Percentiles rank a stretch among this genome's conserved stretches.
Conservation (phyloP, 2,797 vertebrate genomes). For the Enteromius unitaeniatus region DNA sequence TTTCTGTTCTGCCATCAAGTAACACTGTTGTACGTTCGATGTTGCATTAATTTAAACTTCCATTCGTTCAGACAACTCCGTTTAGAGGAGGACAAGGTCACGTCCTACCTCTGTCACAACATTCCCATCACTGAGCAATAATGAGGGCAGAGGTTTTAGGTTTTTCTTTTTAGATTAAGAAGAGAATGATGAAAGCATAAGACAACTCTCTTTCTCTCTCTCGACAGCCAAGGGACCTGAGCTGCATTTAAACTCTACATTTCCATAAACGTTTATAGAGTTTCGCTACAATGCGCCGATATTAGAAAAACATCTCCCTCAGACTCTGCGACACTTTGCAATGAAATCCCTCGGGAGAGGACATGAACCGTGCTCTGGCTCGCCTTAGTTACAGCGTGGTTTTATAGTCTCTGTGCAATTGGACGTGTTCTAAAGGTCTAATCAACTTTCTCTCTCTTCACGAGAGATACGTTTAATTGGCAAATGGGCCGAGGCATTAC, state of each 20-base stretch:
- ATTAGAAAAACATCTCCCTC: conserved; percentile 56
- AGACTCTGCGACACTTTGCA: conserved; percentile 35
- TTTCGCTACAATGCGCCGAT: conserved; percentile 49
- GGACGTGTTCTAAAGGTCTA: conserved; percentile 45
- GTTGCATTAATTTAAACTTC: conserved; percentile 51
- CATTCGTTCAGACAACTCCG: conserved; percentile 37
- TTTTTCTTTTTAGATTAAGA: background rate
- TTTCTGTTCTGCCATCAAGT: conserved; percentile 30
- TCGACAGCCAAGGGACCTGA: conserved; percentile 10
- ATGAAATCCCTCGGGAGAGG: conserved; percentile 53
- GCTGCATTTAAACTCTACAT: conserved; percentile 56
- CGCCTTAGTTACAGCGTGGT: conserved; percentile 48
- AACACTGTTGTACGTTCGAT: conserved; percentile 35
- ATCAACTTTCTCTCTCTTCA: conserved; percentile 45
- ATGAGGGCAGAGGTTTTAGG: conserved; percentile 4
- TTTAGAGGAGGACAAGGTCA: background rate
- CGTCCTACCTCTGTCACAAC: conserved; percentile 6
- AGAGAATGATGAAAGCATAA: conserved; percentile 18
- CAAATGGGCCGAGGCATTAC: conserved; percentile 33
- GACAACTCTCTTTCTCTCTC: conserved; percentile 27
- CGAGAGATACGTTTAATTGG: conserved; percentile 42
- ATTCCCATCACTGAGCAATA: conserved; percentile 21
- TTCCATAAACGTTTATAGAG: conserved; percentile 61
- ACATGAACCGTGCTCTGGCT: conserved; percentile 36
- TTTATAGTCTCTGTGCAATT: conserved; percentile 51